Evolutionary conservation across 2,888 invertebrate genomes (phyloP), one percentile per base, ranked within the genome.

Genomic region (Chromoteleia sp.): DNA sequence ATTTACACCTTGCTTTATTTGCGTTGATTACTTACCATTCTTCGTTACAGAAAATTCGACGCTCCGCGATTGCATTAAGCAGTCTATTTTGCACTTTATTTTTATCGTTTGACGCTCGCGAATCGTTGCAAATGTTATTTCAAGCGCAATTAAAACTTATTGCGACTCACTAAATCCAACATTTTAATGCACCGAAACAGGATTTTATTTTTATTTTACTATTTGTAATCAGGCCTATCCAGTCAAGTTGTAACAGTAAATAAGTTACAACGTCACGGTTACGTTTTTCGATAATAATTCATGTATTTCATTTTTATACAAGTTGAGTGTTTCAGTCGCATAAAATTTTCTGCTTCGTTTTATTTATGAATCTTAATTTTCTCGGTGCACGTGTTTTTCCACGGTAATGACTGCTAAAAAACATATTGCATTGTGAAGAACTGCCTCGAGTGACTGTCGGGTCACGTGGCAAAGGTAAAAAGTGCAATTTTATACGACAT

Each of bases 1-100:
- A 56, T 56, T 36, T 33, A 56, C 56, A 56, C 19, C 36, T 33
- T 56, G 30, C 39, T 39, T 36, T 39, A 36, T 39, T 36, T 5
- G 19, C 3, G n/a, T 19, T 33, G 19, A 56, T 56, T 36, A 15
- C 39, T 56, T 33, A 30, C 33, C 25, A 14, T 25, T 50, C 25
- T 50, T 50, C 25, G 21, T 50, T 52, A 21, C 3, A 12, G 8
- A 2, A 14, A 12, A 41, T 14, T 41, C 39, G 1, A 14, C 5
- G 25, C 25, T 25, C 25, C 25, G 3, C 10, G 14, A 15, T 41
- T 41, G 14, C 39, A 41, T 41, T 14, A 41, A 41, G 12, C 14
- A 10, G 33, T 5, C 10, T 33, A 10, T 33, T 33, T 33, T 33
- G 33, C 10, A 7, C 10, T 10, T 8, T 33, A 14, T 41, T 12